phyloP scores from a whole-genome alignment of 1,140 invertebrate species.

The Aphidius ervi region DNA sequence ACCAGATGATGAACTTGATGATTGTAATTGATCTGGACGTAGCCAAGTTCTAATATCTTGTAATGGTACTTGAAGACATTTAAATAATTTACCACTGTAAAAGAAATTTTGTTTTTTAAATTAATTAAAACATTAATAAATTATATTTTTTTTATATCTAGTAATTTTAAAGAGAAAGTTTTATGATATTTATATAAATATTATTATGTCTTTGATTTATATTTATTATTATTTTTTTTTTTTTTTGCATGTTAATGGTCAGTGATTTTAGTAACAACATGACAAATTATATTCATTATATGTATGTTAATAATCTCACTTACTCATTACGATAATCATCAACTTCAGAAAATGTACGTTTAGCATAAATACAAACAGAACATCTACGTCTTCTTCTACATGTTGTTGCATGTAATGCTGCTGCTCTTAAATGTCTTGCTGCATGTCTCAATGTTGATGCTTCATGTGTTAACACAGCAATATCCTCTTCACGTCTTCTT shows the following conservation, averaged over 20 bases:
- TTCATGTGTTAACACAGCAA: conserved; percentile 42
- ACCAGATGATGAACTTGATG: conserved; percentile 32
- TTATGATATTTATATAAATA: background rate
- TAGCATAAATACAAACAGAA: conserved; percentile 60
- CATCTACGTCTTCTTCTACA: conserved; percentile 55
- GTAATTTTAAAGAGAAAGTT: background rate
- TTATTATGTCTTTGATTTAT: background rate
- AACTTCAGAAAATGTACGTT: conserved; percentile 58
- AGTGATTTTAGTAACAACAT: too few relatives aligned
- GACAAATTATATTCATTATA: too few relatives aligned
- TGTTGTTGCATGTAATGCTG: conserved; percentile 46
- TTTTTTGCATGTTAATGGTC: too few relatives aligned
- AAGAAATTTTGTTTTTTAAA: background rate
- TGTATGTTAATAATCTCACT: conserved; percentile 27
- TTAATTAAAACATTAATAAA: background rate
- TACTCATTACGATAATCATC: conserved; percentile 53
- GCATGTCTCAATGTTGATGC: conserved; percentile 43
- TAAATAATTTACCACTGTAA: conserved; percentile 56
- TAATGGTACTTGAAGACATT: conserved; percentile 58
- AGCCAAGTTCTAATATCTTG: conserved; percentile 57
- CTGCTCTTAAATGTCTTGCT: conserved; percentile 43
- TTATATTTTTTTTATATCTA: conserved; percentile 3
- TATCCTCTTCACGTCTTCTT: conserved; percentile 45
- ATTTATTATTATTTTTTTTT: background rate
- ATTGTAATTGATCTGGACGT: conserved; percentile 48